A percentile compares a stretch with the other conserved stretches of the same genome.
Conservation (phyloP, 2,888 invertebrate species). For the Trichopria drosophilae region DNA sequence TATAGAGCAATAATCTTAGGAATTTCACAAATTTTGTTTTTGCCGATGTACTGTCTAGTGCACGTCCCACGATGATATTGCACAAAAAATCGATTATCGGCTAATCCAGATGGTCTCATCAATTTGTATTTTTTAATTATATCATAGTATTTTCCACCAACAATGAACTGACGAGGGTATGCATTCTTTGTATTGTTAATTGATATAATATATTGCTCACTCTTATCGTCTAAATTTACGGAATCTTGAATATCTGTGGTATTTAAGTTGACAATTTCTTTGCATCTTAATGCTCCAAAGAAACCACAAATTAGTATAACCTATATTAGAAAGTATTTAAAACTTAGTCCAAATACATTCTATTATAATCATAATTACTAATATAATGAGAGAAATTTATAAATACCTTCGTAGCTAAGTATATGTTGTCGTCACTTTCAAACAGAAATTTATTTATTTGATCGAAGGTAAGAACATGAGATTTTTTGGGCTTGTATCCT, state of each 20-base stretch:
- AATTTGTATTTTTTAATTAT: conserved; percentile 12
- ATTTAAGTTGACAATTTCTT: conserved; percentile 5
- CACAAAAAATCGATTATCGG: conserved; percentile 20
- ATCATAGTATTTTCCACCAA: conserved; percentile 15
- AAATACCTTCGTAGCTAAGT: too few species aligned
- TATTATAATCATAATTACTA: too few species aligned
- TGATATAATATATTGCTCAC: conserved; percentile 5
- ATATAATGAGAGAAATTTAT: too few species aligned
- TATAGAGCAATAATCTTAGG: conserved; percentile 15
- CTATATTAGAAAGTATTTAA: too few species aligned
- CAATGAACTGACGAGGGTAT: conserved; percentile 6
- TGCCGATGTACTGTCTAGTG: conserved; percentile 8
- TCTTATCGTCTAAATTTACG: too few species aligned
- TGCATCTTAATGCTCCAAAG: conserved; percentile 3
- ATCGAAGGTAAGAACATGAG: too few species aligned
- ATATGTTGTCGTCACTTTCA: too few species aligned
- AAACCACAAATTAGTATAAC: conserved; percentile 11
- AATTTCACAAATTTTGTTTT: conserved; percentile 21
- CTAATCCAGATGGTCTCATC: conserved; percentile 7
- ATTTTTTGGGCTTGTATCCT: too few species aligned
- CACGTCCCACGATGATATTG: conserved; percentile 21
- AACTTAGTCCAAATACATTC: too few species aligned
- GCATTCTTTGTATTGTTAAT: conserved; percentile 17
- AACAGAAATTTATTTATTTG: too few species aligned
- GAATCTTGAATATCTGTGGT: conserved; percentile 9